Evolutionary conservation across 2,113 vertebrate genomes (phyloP).

Genomic region (Laticauda laticaudata): DNA sequence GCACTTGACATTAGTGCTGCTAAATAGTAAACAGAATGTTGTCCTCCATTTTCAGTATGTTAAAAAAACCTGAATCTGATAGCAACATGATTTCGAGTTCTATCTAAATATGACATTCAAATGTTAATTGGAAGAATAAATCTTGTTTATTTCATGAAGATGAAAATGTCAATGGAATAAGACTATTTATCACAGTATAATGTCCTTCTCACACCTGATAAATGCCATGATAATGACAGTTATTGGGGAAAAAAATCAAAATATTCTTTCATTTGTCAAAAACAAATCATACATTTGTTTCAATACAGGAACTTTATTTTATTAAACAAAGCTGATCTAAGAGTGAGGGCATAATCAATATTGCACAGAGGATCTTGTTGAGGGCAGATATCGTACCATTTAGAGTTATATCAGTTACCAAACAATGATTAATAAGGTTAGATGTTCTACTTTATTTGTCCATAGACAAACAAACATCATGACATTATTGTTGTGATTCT

Average conservation of each 20-base stretch:
- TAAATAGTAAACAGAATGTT: constrained; percentile 41
- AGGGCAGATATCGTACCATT: not conserved
- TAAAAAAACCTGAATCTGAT: constrained; percentile 59
- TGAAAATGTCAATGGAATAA: constrained; percentile 73
- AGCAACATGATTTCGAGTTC: constrained; percentile 68
- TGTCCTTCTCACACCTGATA: constrained; percentile 69
- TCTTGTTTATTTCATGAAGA: constrained; percentile 74
- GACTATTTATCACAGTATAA: constrained; percentile 70
- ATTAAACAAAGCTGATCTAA: not conserved
- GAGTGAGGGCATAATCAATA: not conserved
- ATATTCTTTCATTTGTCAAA: constrained; percentile 67
- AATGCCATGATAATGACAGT: constrained; percentile 71
- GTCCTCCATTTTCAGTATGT: constrained; percentile 51
- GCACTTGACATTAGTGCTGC: constrained; percentile 8
- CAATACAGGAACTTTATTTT: constrained; percentile 48
- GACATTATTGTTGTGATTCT: not conserved
- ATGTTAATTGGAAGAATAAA: constrained; percentile 77
- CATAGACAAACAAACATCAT: not conserved
- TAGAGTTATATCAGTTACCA: not conserved
- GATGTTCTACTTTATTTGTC: not conserved
- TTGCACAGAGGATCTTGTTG: not conserved
- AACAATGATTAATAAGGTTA: not conserved
- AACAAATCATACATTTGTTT: constrained; percentile 58
- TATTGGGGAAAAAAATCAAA: constrained; percentile 65
- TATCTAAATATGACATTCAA: constrained; percentile 74